Base-by-base conservation (phyloP, 2,113 vertebrate genomes). In the Illadopsis cleaveri region DNA sequence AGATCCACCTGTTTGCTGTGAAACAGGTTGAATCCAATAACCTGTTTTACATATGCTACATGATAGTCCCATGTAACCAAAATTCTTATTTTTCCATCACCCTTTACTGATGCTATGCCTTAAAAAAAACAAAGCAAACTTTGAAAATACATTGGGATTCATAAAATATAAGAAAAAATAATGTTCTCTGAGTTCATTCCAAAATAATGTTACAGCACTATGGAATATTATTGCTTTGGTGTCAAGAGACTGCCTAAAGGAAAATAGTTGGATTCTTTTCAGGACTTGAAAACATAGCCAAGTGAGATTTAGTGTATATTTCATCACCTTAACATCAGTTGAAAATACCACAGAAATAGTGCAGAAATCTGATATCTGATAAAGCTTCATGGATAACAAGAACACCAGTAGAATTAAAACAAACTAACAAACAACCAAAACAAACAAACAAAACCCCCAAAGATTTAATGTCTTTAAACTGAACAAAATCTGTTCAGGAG, bases 261-360 rank as follows among this genome's bases (percentile, higher is more conserved):
- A 91, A 93, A 95, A 71, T 64, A 60, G 71, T 7, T 97, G 96
- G 93, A 93, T 72, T 40, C 11, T 66, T 96, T 97, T 95, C 97
- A 98, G 86, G 51, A 86, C 47, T 90, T 94, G 64, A 80, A 84
- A 65, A 86, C 57, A 66, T 65, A 95, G 94, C 93, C 94, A 97
- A 97, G 71, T 71, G 91, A 96, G 81, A 68, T 93, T 96, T 93
- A 96, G 50, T 73, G 42, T 84, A 76, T 94, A 96, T 95, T 97
- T 97, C 89, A 97, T 96, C 94, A 97, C 94, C 90, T 95, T 97
- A 88, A 96, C 64, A 90, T 95, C 89, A 96, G 53, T 93, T 96
- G 96, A 95, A 97, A 98, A 97, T 95, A 95, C 86, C 81, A 95
- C 83, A 92, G 86, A 97, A 98, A 96, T 96, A 97, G 98, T 94